Evolutionary conservation across 1,140 invertebrate genomes (phyloP), one percentile per base, ranked within the genome.

Genomic region (Procambarus virginalis): DNA sequence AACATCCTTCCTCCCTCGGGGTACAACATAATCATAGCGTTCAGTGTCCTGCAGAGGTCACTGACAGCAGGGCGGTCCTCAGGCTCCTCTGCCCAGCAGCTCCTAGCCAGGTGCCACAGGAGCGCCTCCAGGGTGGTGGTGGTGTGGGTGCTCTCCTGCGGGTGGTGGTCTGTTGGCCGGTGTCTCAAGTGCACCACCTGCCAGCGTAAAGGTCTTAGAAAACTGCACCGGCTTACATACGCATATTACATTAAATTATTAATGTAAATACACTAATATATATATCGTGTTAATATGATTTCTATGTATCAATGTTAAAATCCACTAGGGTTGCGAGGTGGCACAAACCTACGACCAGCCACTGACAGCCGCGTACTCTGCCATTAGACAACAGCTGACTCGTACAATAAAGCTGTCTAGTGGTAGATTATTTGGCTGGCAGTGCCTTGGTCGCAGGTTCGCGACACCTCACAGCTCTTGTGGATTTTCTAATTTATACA

Each of bases 111-210:
- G 17, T 51, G 64, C 68, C 45, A 75, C 68, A 84, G 22, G 3
- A 84, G 64, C 8, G 68, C 68, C 58, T 84, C 82, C 8, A 84
- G 68, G 68, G 51, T 46, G 68, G 68, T 73, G 17, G 20, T 22
- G 48, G 82, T 48, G 17, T 3, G 17, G 0, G 20, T 10, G 49
- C n/a, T 5, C n/a, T n/a, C 45, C 2, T 34, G 34, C 34, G 34
- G 68, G 3, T 84, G 82, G 46, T 84, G 82, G 70, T 84, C 82
- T 14, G 82, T 6, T n/a, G 82, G 82, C 12, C 82, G 68, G 68
- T 75, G 82, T 5, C 64, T 6, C 20, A 84, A 58, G 68, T 51
- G 64, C 5, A 48, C 81, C 0, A 84, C 81, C 81, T 84, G 81
- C 1, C 9, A 3, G 68, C 8, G 14, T 8, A 12, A 51, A 20